Evolutionary conservation across 2,113 vertebrate species (phyloP), one percentile per base, ranked within the genome.

Genomic region (Tylochromis polylepis): DNA sequence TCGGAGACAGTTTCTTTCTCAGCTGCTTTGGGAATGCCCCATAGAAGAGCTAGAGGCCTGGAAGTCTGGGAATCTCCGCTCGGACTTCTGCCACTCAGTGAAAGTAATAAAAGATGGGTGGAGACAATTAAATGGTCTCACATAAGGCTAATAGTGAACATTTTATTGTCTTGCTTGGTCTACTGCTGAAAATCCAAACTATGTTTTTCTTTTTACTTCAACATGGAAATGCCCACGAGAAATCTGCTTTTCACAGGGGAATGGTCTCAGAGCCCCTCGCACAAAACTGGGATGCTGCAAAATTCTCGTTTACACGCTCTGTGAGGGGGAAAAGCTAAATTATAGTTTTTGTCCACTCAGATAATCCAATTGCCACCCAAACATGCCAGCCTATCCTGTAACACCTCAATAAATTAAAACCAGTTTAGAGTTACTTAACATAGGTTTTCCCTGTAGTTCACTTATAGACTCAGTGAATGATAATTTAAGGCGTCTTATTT

Each of bases 401-500:
- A 27, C n/a, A 36, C n/a, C 41, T 11, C 34, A 53, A 6, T 1
- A 43, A 56, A 6, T 62, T 22, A 51, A 27, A 62, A 15, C 11
- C 62, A 14, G 5, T 65, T 57, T 6, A 57, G 80, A 88, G 29
- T 86, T 11, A 60, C 57, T 70, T 75, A 3, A 20, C n/a, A 29
- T 1, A 53, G 31, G 58, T 79, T n/a, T 46, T 79, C 49, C 41
- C 56, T 49, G 27, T 41, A 77, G 56, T 57, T 34, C 22, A 11
- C 59, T 58, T 88, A 15, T 51, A 9, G 20, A 24, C 70, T 87
- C 27, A 1, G 81, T 91, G 79, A 85, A 29, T 80, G 70, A 85
- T 80, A 59, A 87, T 81, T n/a, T 53, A 85, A 31, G 83, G 29
- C 55, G 87, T 46, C 89, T 88, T 88, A 88, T 87, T 85, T 77